Base-by-base conservation (phyloP, 1,140 invertebrate genomes). In the Harlomillsia oculata region DNA sequence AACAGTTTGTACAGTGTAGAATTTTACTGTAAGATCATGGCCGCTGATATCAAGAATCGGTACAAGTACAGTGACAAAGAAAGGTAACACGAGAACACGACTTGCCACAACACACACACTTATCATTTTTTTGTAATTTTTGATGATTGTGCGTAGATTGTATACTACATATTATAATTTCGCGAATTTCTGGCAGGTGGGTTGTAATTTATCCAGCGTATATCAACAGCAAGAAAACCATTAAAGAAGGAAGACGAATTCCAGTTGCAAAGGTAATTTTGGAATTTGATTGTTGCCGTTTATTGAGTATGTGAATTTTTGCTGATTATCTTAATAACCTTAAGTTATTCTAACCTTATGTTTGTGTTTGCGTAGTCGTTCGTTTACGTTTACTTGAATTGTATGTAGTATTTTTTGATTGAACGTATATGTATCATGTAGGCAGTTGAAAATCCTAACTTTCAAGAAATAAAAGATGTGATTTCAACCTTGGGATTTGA, bases 201-300 rank as follows among this genome's bases (percentile, higher is more conserved):
- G 81, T 97, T 52, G 94, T 89, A 67, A 86, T 99, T 53, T 98
- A 98, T 74, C 96, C 96, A 36, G 83, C 89, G 0, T 98, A 98
- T 66, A 77, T 98, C 20, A 97, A 98, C 68, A 92, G 82, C 61
- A 95, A 91, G 67, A 95, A 90, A 72, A 90, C 89, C 0, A 68
- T 86, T 26, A 84, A 85, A 2, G 81, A 93, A 70, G 95, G 95
- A 8, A 77, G 95, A 23, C 81, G 83, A 62, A 72, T 99, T 21
- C 72, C 83, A 5, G 91, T 92, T 72, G 77, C 82, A 2, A 83
- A 85, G 70, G 79, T 78, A 66, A 54, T 43, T 53, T 36, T 37
- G 23, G n/a, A n/a, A 5, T 20, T 25, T 64, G 50, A 16, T 11
- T 37, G 6, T n/a, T 25, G 9, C 16, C 13, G 25, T 13, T 8